Base-by-base conservation (phyloP, 2,113 vertebrate species). In the Eulacestoma nigropectus region DNA sequence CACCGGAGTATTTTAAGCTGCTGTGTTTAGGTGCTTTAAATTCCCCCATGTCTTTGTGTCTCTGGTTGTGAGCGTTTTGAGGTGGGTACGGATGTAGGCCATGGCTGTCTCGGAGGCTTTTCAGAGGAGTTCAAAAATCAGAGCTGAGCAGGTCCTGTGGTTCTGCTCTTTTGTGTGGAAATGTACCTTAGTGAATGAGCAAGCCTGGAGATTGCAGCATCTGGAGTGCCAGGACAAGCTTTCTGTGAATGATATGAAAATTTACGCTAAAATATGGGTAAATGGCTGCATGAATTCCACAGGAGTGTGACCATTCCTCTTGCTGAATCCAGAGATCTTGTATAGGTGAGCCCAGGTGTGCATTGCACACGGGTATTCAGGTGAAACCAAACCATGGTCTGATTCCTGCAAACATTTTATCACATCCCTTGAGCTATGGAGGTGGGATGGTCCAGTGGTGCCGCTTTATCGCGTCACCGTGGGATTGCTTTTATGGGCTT, bases 401-500 rank as follows among this genome's bases (percentile, higher is more conserved):
- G 9, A 52, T 9, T 23, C 44, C 73, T 84, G 56, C 52, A 27
- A 2, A 30, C 8, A 1, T 44, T 46, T 46, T 7, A 2, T 18
- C 33, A 8, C 11, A 5, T 72, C 50, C 30, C 27, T 37, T 1
- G n/a, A 23, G n/a, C 79, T 46, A 0, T 11, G 42, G 50, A 62
- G 53, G 1, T 35, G 1, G 19, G n/a, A 14, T 39, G 69, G 46
- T 49, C 42, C 76, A 13, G 32, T 8, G n/a, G 87, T 79, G 74
- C 47, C 55, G 56, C 3, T 3, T 17, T 20, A 1, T 16, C 26
- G 0, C 6, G 4, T 52, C 2, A 3, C 53, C 0, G 2, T 30
- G 77, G 89, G 57, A 47, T 76, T 65, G 64, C 56, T 72, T 55
- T 41, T 19, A 17, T 1, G 16, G 70, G 32, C 53, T 84, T n/a